Evolutionary conservation across 2,113 vertebrate genomes (phyloP).

Genomic region (Condylura cristata): DNA sequence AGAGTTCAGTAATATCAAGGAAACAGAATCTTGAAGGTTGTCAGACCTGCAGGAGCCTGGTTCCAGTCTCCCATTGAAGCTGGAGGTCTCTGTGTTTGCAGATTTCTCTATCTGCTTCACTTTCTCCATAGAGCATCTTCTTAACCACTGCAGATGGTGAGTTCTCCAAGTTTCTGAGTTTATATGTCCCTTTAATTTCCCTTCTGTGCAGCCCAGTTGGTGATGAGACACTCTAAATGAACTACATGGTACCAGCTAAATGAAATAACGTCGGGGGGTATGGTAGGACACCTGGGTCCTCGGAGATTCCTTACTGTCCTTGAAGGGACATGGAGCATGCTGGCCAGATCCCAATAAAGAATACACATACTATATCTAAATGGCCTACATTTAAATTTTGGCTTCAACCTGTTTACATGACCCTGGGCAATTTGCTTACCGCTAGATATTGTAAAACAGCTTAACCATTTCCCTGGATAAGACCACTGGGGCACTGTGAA

Average conservation of each 20-base stretch:
- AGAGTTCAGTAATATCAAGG: neutral
- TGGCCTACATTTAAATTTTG: neutral
- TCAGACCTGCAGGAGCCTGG: neutral
- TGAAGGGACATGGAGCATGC: fast-evolving
- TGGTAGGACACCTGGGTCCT: fast-evolving
- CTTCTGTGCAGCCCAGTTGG: neutral
- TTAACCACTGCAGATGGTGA: too few species aligned
- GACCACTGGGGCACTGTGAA: neutral
- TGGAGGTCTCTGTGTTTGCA: neutral
- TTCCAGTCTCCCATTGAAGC: neutral
- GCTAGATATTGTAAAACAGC: neutral
- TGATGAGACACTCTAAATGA: neutral
- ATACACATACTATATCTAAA: neutral
- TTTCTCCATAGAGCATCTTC: neutral
- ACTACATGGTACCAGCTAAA: neutral
- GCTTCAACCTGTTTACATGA: neutral
- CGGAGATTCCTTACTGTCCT: fast-evolving
- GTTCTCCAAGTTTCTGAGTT: too few species aligned
- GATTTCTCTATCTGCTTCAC: neutral
- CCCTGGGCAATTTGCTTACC: neutral
- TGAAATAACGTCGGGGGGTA: too few species aligned
- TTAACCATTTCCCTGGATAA: neutral
- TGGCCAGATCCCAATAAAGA: neutral
- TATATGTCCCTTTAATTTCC: neutral
- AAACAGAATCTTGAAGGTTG: neutral